Evolutionary conservation across 2,797 vertebrate species (phyloP), one percentile per base, ranked within the genome.

Genomic region (Intellagama lesueurii): DNA sequence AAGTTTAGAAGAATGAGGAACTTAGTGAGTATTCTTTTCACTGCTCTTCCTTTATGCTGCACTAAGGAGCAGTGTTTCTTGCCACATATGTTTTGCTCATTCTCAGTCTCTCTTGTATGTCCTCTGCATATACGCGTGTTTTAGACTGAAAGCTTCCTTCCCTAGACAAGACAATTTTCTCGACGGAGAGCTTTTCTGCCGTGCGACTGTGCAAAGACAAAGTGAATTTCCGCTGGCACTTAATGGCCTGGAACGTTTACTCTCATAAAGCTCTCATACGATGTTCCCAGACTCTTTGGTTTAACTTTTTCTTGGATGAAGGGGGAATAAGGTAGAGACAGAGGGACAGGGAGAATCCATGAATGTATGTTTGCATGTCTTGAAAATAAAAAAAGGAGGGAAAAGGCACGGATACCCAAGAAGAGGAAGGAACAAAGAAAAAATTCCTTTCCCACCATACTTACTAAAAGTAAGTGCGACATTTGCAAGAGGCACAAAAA

Each of bases 1-100:
- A 56, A 7, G 12, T 56, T 56, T 56, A 56, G 52, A 14, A 56
- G 52, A 56, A 56, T 14, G 40, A 2, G 40, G 40, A 40, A 56
- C 52, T 52, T 52, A 52, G 49, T 56, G 52, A 56, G 52, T 56
- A 14, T 40, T 40, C 40, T 52, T 16, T 9, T 32, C 16, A 26
- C 24, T 11, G 7, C 1, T 0, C 14, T 40, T 83, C 70, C 24
- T 30, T 14, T 28, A 49, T 32, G 35, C 52, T 68, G 6, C 60
- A 3, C 32, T 32, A 16, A 70, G 9, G 76, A 17, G 30, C 0
- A 0, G 35, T 11, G 0, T 5, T 0, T 24, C 24, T 0, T 5
- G 30, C 0, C n/a, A 52, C 0, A 11, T 26, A 49, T 26, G 35
- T 69, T 72, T 16, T 0, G 5, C 26, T 68, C 30, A 0, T 16